phyloP scores from a whole-genome alignment of 2,113 vertebrate genomes.

The Xiphorhynchus elegans region DNA sequence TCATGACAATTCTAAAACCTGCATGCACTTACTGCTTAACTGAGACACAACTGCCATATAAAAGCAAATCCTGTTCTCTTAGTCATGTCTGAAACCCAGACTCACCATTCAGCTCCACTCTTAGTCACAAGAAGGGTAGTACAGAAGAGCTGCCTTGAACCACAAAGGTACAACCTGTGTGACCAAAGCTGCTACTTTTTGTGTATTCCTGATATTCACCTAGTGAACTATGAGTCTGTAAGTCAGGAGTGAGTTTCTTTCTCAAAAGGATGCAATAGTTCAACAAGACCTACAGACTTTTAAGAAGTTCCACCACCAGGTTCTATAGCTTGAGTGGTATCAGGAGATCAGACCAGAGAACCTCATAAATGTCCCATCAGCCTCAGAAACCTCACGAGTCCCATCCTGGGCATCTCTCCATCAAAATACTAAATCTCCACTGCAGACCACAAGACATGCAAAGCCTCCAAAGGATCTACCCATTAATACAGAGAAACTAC shows the following conservation, averaged over 20 bases:
- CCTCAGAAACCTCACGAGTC: background rate
- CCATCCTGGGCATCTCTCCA: background rate
- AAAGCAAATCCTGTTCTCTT: background rate
- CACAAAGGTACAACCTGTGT: background rate
- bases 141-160: background rate
- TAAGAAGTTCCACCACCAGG: background rate
- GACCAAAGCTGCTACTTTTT: background rate
- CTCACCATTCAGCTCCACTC: background rate
- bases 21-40: background rate
- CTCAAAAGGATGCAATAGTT: background rate
- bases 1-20: background rate
- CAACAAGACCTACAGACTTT: background rate
- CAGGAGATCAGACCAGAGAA: background rate
- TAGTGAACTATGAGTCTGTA: background rate
- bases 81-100: background rate
- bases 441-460: background rate
- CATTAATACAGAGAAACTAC: background rate
- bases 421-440: background rate
- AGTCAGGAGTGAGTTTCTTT: background rate
- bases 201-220: background rate
- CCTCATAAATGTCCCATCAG: background rate
- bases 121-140: background rate
- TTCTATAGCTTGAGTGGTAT: background rate
- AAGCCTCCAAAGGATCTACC: background rate
- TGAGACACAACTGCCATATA: background rate